phyloP scores from a whole-genome alignment of 2,113 vertebrate species.

The Melanerpes aurifrons region DNA sequence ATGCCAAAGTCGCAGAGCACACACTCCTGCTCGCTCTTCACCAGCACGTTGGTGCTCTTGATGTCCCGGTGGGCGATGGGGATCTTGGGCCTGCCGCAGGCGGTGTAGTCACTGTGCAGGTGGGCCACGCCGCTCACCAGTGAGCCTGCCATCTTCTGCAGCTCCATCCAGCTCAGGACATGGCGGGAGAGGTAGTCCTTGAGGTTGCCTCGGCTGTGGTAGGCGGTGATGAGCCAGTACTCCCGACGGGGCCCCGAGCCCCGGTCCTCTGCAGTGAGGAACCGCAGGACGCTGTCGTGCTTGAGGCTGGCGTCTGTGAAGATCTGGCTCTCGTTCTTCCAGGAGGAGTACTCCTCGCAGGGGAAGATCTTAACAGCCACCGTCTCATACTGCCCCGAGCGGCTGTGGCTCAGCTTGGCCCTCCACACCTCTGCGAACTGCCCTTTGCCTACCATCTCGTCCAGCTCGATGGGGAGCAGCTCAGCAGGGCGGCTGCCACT shows the following conservation, averaged over 20 bases:
- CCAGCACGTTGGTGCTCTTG: slow-evolving; percentile 89
- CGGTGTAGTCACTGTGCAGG: slow-evolving; percentile 86
- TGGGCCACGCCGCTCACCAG: slow-evolving; percentile 86
- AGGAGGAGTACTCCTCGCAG: slow-evolving; percentile 83
- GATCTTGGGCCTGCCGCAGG: slow-evolving; percentile 80
- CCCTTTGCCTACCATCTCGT: slow-evolving; percentile 87
- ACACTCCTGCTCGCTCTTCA: slow-evolving; percentile 83
- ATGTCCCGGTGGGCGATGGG: slow-evolving; percentile 89
- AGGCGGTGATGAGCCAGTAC: slow-evolving; percentile 91
- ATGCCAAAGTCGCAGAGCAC: slow-evolving; percentile 90
- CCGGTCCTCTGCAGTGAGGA: slow-evolving; percentile 84
- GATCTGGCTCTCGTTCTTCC: slow-evolving; percentile 87
- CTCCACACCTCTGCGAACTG: slow-evolving; percentile 89
- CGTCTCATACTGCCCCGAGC: slow-evolving; percentile 75
- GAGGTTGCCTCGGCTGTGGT: slow-evolving; percentile 87
- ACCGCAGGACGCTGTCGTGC: slow-evolving; percentile 86
- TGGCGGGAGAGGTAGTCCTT: slow-evolving; percentile 86
- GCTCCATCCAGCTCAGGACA: slow-evolving; percentile 83
- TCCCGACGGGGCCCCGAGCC: slow-evolving; percentile 72
- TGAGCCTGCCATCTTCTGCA: slow-evolving; percentile 82
- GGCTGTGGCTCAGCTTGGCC: slow-evolving; percentile 79
- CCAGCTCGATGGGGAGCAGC: slow-evolving; percentile 86
- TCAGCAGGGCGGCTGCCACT: slow-evolving; percentile 67
- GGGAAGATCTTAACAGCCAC: slow-evolving; percentile 92
- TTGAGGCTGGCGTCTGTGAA: slow-evolving; percentile 82